phyloP scores from a whole-genome alignment of 2,797 vertebrate genomes.

The Gymnothorax reevesii region DNA sequence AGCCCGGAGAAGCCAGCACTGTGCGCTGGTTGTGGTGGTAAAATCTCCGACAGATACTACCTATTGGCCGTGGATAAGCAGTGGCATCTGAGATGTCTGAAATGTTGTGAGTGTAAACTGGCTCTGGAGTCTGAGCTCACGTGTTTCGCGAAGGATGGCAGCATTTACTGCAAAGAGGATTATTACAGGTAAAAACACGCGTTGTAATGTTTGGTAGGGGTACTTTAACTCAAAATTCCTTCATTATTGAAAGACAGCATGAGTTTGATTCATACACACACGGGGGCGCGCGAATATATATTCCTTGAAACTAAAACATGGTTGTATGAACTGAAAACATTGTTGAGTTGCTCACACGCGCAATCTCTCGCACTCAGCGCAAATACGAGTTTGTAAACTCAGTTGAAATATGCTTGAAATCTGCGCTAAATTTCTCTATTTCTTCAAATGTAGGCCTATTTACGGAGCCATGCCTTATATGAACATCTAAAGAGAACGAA shows the following conservation, averaged over 20 bases:
- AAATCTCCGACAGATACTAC: constrained; percentile 98
- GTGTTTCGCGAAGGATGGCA: constrained; percentile 98
- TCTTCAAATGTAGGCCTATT: not conserved
- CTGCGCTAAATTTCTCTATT: not conserved
- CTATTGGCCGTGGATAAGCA: constrained; percentile 98
- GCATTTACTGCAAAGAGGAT: constrained; percentile 99
- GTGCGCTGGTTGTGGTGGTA: constrained; percentile 95
- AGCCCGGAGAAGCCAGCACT: constrained; percentile 96
- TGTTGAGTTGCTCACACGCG: not conserved
- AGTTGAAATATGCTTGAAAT: too few relatives aligned
- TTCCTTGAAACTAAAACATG: too few relatives aligned
- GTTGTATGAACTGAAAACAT: not conserved
- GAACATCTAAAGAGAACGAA: too few relatives aligned
- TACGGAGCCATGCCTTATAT: not conserved
- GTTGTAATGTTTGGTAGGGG: not conserved
- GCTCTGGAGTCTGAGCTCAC: constrained; percentile 97
- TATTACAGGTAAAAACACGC: constrained; percentile 94
- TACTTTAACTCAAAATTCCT: not conserved
- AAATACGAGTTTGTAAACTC: not conserved
- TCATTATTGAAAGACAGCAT: not conserved
- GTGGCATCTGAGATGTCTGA: constrained; percentile 97
- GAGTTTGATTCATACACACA: not conserved
- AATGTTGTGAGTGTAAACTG: constrained; percentile 99
- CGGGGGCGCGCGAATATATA: too few relatives aligned
- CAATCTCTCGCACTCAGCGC: not conserved